Conservation (phyloP, 1,140 invertebrate species). For the Leptopilina clavipes region DNA sequence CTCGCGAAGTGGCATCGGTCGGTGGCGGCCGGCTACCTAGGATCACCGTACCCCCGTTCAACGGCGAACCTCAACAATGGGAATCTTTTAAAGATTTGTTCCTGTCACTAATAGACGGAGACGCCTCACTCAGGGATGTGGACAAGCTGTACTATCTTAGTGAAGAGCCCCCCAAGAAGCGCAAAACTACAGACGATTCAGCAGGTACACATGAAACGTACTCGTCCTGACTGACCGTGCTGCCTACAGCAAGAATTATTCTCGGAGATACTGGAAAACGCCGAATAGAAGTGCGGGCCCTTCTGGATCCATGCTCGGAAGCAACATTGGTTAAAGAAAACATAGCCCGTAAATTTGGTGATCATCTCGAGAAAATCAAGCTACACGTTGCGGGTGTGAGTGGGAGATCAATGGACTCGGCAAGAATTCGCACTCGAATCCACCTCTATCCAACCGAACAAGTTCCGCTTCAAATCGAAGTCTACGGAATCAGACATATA, state of each 20-base stretch:
- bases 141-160: too few species aligned
- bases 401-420: background rate
- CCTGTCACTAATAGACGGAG: background rate
- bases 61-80: background rate
- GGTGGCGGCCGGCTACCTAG: background rate
- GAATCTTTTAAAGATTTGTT: background rate
- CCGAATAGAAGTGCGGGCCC: background rate
- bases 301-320: background rate
- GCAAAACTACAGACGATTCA: too few species aligned
- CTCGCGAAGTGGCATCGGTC: slow-evolving; percentile 9
- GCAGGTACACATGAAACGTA: background rate
- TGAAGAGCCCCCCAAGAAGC: too few species aligned
- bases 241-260: background rate
- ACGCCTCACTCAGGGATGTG: background rate
- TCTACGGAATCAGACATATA: background rate
- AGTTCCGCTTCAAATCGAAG: background rate
- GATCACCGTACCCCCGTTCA: background rate
- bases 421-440: background rate
- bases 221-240: background rate
- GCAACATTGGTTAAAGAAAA: background rate
- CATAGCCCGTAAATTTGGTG: background rate
- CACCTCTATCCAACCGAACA: background rate
- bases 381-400: background rate
- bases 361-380: background rate
- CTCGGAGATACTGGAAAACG: background rate